Conservation (phyloP, 2,888 invertebrate genomes). For the Heliconius cydno region DNA sequence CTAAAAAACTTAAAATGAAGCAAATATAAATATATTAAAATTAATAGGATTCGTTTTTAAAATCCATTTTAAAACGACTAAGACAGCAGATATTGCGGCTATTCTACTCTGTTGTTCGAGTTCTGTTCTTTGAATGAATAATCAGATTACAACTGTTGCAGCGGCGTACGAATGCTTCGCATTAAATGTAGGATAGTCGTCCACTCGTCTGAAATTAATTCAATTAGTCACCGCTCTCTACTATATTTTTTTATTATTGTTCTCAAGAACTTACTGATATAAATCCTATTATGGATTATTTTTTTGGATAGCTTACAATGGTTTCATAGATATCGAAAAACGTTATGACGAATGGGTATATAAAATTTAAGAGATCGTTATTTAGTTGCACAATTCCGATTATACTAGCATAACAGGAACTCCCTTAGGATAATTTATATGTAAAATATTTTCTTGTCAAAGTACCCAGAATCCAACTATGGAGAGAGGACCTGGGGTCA, state of each 20-base stretch:
- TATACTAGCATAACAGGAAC: too few species aligned
- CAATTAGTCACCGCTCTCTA: constrained; percentile 42
- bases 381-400: too few species aligned
- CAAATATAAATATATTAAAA: not conserved
- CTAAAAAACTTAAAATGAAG: not conserved
- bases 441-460: too few species aligned
- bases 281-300: not conserved
- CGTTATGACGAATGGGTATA: not conserved
- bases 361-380: too few species aligned
- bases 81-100: constrained; percentile 39
- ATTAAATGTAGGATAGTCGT: constrained; percentile 61
- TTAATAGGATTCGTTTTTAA: constrained; percentile 22
- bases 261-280: not conserved
- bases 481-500: too few species aligned
- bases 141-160: constrained; percentile 56
- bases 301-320: not conserved
- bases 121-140: constrained; percentile 55
- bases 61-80: constrained; percentile 41
- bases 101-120: constrained; percentile 45
- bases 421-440: too few species aligned
- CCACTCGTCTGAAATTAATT: constrained; percentile 52
- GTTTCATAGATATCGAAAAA: not conserved
- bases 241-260: constrained; percentile 32
- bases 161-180: constrained; percentile 51
- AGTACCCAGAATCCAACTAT: too few species aligned